Evolutionary conservation across 2,888 invertebrate species (phyloP).

Genomic region (Scaptomyza cyrtandrae): DNA sequence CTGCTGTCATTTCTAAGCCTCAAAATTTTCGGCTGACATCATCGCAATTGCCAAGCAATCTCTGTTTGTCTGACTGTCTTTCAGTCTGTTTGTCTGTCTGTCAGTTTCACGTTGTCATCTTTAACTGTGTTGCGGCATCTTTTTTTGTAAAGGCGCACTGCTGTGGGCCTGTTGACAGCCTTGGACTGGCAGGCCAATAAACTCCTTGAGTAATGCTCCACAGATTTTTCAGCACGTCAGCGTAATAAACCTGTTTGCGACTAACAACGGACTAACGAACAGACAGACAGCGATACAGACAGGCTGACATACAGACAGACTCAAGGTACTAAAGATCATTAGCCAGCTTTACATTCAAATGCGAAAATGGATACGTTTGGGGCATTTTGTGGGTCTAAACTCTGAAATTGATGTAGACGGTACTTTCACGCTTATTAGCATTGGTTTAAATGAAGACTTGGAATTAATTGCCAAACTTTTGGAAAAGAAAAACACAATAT

Average conservation of each 20-base stretch:
- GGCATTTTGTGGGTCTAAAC: constrained; percentile 5
- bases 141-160: constrained; percentile 57
- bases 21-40: constrained; percentile 49
- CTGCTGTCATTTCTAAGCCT: constrained; percentile 14
- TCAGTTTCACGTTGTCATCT: constrained; percentile 32
- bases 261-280: constrained; percentile 27
- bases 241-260: constrained; percentile 71
- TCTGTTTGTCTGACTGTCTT: constrained; percentile 35
- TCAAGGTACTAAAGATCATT: constrained; percentile 61
- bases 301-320: background rate
- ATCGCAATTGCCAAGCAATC: constrained; percentile 56
- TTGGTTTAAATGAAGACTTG: constrained; percentile 10
- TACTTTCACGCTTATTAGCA: constrained; percentile 28
- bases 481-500: background rate
- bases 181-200: constrained; percentile 64
- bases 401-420: background rate
- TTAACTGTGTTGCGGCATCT: constrained; percentile 33
- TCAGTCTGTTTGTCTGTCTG: constrained; percentile 5
- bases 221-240: constrained; percentile 72
- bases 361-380: constrained; percentile 25
- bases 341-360: constrained; percentile 46
- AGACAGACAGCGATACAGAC: background rate
- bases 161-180: constrained; percentile 56
- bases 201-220: constrained; percentile 72
- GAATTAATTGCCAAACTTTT: background rate